Evolutionary conservation across 2,797 vertebrate species (phyloP).

Genomic region (Acipenser oxyrinchus): DNA sequence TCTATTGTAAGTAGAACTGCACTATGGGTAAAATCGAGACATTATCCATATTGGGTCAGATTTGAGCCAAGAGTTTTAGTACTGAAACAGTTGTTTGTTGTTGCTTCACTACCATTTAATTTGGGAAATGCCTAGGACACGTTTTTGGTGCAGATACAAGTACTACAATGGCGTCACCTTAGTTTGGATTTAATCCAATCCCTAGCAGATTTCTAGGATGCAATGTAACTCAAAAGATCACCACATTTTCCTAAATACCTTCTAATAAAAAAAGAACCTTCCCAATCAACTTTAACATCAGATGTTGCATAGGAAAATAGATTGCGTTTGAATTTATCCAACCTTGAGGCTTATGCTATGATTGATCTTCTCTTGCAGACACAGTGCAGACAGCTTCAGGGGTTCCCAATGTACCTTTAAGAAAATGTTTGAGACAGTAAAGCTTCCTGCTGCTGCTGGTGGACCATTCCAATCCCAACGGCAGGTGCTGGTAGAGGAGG

Average conservation of each 20-base stretch:
- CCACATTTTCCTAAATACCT: background rate
- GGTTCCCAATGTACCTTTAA: conserved; percentile 29
- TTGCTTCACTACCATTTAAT: no score
- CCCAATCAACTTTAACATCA: no score
- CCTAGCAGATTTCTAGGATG: background rate
- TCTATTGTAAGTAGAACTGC: no score
- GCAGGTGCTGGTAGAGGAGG: conserved; percentile 87
- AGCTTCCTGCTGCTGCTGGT: conserved; percentile 83
- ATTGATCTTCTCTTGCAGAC: no score
- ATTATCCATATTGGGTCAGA: no score
- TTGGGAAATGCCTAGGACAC: no score
- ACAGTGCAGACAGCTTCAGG: background rate
- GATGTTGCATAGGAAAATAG: background rate
- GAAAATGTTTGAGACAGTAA: conserved; percentile 74
- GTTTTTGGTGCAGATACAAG: no score
- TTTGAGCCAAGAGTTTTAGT: no score
- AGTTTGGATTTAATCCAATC: background rate
- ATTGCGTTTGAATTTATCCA: background rate
- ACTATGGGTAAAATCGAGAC: no score
- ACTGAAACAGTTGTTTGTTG: no score
- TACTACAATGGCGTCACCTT: background rate
- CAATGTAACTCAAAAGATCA: no score
- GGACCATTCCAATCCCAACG: conserved; percentile 82
- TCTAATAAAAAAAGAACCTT: background rate
- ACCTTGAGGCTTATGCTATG: background rate